phyloP scores from a whole-genome alignment of 2,113 vertebrate species.

The Scolopax mira region DNA sequence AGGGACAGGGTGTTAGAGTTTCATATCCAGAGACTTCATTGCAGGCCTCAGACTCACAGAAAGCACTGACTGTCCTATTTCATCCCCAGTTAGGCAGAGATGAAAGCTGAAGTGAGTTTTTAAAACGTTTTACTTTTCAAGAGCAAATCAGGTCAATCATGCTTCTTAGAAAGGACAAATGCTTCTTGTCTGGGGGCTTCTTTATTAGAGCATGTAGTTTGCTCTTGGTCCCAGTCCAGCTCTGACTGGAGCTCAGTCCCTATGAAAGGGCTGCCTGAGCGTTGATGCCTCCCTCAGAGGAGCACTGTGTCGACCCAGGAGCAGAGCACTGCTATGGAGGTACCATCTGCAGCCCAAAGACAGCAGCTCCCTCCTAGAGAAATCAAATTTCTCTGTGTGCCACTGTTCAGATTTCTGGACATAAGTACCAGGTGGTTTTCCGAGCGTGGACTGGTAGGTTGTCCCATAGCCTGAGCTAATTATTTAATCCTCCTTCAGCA shows the following conservation, averaged over 20 bases:
- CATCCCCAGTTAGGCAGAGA: background rate
- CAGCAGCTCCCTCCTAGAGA: background rate
- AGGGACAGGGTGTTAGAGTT: background rate
- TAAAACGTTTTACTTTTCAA: background rate
- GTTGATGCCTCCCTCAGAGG: background rate
- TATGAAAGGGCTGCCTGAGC: background rate
- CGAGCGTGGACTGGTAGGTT: background rate
- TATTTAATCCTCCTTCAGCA: background rate
- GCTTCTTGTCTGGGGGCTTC: background rate
- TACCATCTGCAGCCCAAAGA: background rate
- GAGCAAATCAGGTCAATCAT: background rate
- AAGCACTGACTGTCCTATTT: background rate
- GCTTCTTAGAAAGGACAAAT: background rate
- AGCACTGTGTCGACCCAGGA: background rate
- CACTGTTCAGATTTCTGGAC: background rate
- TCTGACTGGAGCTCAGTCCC: background rate
- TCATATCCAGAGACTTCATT: background rate
- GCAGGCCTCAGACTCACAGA: background rate
- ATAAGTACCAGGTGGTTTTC: background rate
- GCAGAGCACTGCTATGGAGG: background rate
- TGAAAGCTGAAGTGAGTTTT: background rate
- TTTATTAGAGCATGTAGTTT: background rate
- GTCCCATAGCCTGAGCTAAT: background rate
- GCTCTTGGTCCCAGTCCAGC: background rate
- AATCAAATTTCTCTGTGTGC: background rate